A percentile compares a stretch with the other conserved stretches of the same genome.
phyloP scores from a whole-genome alignment of 2,797 vertebrate genomes.

The Zenarchopterus dispar region DNA sequence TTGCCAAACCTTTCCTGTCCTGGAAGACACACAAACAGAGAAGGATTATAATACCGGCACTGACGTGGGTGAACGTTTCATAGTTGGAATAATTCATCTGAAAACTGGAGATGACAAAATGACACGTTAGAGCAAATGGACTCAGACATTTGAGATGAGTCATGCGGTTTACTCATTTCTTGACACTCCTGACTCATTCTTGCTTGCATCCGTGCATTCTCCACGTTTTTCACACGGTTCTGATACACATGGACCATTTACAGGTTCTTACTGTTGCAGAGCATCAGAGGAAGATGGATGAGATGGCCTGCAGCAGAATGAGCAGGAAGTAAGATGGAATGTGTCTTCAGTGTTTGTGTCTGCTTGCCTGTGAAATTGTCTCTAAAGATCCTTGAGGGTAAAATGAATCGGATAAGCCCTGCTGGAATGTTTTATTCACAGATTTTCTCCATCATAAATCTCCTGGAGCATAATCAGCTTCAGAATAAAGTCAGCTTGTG shows the following conservation, averaged over 20 bases:
- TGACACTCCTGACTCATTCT: conserved; percentile 19
- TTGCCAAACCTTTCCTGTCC: conserved; percentile 99
- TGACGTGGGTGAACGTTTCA: no score
- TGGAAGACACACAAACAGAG: conserved; percentile 51
- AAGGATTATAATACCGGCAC: no score
- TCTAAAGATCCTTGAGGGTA: conserved; percentile 47
- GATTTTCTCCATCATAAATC: conserved; percentile 42
- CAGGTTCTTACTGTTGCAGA: conserved; percentile 9
- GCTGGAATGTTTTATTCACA: conserved; percentile 48
- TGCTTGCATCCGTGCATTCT: conserved; percentile 7
- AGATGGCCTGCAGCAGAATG: conserved; percentile 9
- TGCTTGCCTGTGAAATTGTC: conserved; percentile 16
- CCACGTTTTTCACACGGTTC: conserved; percentile 5
- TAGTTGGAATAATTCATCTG: not conserved
- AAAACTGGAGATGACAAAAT: not conserved
- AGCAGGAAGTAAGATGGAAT: conserved; percentile 1
- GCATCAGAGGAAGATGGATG: conserved; percentile 12
- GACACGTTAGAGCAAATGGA: conserved; percentile 1
- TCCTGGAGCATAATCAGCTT: conserved; percentile 14
- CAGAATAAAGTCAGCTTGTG: conserved; percentile 6
- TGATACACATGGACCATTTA: conserved; percentile 2
- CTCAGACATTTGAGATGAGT: not conserved
- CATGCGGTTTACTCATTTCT: conserved; percentile 18
- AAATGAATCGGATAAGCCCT: conserved; percentile 62
- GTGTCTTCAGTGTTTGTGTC: conserved; percentile 10